Conservation (phyloP, 2,113 vertebrate genomes). For the Sebastes fasciatus region DNA sequence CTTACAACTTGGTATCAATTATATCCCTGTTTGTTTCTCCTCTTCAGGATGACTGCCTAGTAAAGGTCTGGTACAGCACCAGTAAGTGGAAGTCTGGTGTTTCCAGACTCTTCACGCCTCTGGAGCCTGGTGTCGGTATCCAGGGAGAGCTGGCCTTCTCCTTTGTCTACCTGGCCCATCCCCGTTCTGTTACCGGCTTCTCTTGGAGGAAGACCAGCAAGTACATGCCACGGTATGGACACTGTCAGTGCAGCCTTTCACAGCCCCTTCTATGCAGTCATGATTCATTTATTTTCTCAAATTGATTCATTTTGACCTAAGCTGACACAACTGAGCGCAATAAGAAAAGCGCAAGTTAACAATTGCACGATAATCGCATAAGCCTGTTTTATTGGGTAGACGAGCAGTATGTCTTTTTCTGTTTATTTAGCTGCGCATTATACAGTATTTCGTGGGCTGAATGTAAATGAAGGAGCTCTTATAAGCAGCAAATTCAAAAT, state of each 20-base stretch:
- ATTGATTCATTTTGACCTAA: neutral
- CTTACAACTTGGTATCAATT: neutral
- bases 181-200: conserved; percentile 94
- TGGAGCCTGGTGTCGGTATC: conserved; percentile 77
- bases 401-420: neutral
- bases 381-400: neutral
- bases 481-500: neutral
- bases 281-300: neutral
- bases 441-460: neutral
- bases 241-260: neutral
- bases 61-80: conserved; percentile 97
- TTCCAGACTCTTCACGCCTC: conserved; percentile 83
- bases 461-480: neutral
- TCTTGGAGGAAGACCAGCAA: conserved; percentile 99
- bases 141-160: conserved; percentile 91
- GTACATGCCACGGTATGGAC: conserved; percentile 91
- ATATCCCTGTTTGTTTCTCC: conserved; percentile 13
- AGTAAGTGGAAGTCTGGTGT: conserved; percentile 90
- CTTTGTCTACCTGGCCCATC: conserved; percentile 97
- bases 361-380: neutral
- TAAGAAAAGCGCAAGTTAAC: neutral
- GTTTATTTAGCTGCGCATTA: neutral
- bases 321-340: neutral
- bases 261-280: neutral
- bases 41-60: conserved; percentile 93